Base-by-base conservation (phyloP, 2,888 invertebrate genomes). In the Leucophenga maculata region DNA sequence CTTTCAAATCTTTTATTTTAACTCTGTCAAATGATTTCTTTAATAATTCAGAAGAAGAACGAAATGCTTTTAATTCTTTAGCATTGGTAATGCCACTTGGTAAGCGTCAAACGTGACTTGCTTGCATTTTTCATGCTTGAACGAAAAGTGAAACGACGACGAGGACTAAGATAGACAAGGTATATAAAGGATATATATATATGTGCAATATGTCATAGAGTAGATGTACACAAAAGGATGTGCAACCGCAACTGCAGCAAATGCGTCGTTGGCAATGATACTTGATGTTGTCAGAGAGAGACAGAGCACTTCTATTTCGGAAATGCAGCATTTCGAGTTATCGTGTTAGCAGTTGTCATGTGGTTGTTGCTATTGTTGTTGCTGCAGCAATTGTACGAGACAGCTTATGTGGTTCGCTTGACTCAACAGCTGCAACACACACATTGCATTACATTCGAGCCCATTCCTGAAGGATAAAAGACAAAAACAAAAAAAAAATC, bases 401-500 rank as follows among this genome's bases (percentile, higher is more conserved):
- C 62, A 66, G 68, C 68, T 75, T 72, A 68, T 77, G 74, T 71
- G 70, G 70, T 71, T 65, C n/a, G 66, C 20, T 62, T 55, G 31
- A 18, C 69, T 65, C 48, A 46, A 62, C 46, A 44, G 44, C 39
- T 64, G 64, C 60, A 60, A 55, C 65, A 16, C 26, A 65, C 20
- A 55, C 8, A 22, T 26, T 3, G 26, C 26, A n/a, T n/a, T n/a
- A n/a, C n/a, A n/a, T n/a, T n/a, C 26, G 26, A 26, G n/a, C 26
- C 26, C 26, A 26, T 26, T 26, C 26, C 26, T 26, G 26, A 22
- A 16, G 8, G 32, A 39, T 4, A 20, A 22, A 18, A 32, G 3
- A 54, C 32, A 54, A 20, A 18, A 44, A 16, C n/a, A 32, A 18
- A 39, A 50, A 72, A 72, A 80, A 78, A 80, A 79, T 80, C 80